phyloP scores from a whole-genome alignment of 1,140 invertebrate genomes.

The Drosophila nikananu region DNA sequence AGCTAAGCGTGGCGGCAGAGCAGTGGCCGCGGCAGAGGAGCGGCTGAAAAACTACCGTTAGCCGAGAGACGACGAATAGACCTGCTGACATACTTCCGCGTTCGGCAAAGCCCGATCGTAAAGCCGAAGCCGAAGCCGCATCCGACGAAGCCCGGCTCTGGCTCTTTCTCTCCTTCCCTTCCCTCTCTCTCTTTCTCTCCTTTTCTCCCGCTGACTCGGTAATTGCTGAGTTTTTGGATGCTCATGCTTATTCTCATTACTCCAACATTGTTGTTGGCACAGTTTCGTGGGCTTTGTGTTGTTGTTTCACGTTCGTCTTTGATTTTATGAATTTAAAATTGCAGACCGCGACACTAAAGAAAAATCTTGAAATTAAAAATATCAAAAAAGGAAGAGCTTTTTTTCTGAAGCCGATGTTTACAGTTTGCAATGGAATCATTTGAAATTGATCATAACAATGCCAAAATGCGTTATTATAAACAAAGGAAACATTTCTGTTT shows the following conservation, averaged over 20 bases:
- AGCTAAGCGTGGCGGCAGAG: conserved; percentile 71
- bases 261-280: conserved; percentile 55
- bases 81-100: conserved; percentile 85
- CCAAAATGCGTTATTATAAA: too few species aligned
- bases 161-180: conserved; percentile 7
- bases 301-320: conserved; percentile 26
- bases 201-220: conserved; percentile 29
- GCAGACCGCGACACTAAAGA: conserved; percentile 7
- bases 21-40: conserved; percentile 7
- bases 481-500: too few species aligned
- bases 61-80: conserved; percentile 66
- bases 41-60: conserved; percentile 82
- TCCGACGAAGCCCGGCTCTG: conserved; percentile 31
- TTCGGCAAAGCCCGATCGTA: conserved; percentile 61
- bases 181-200: conserved; percentile 14
- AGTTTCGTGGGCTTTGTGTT: conserved; percentile 49
- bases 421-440: too few species aligned
- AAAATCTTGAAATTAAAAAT: neutral
- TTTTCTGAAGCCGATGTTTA: too few species aligned
- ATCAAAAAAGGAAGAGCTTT: neutral
- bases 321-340: conserved; percentile 30
- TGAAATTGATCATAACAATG: too few species aligned
- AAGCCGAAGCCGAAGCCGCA: conserved; percentile 31
- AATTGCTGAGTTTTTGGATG: conserved; percentile 46
- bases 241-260: conserved; percentile 49